Conservation (phyloP, 2,797 vertebrate genomes). For the Chaenodraco wilsoni region DNA sequence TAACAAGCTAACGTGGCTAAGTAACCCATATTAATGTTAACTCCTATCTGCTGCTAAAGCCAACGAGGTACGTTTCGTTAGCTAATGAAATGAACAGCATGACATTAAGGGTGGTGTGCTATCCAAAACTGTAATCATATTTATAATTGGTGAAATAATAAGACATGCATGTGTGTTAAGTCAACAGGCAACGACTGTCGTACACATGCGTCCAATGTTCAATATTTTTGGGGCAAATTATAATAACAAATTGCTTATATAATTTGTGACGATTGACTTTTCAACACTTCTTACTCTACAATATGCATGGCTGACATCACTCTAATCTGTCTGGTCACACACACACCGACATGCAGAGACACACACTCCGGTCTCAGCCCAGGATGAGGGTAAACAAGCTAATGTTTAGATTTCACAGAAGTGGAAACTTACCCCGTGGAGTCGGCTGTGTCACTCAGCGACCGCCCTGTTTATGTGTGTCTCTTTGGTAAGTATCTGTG, state of each 20-base stretch:
- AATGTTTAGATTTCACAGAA: constrained; percentile 81
- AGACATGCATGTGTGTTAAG: too few species aligned
- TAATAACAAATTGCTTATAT: too few species aligned
- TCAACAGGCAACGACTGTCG: too few species aligned
- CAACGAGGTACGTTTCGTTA: neutral
- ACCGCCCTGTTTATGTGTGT: constrained; percentile 74
- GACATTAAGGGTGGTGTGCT: neutral
- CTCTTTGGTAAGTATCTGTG: constrained; percentile 61
- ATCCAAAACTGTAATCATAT: neutral
- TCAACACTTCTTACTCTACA: neutral
- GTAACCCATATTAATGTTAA: neutral
- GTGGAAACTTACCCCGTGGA: constrained; percentile 74
- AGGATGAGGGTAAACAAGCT: constrained; percentile 74
- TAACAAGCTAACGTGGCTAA: neutral
- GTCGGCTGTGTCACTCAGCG: constrained; percentile 76
- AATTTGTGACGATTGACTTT: neutral
- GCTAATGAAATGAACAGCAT: neutral
- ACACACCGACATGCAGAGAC: constrained; percentile 8
- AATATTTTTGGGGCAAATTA: too few species aligned
- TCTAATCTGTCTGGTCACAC: constrained; percentile 27
- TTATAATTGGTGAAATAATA: too few species aligned
- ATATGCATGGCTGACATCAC: neutral
- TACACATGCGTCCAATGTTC: neutral
- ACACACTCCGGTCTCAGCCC: constrained; percentile 41
- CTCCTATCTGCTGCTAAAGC: neutral